Conservation (phyloP, 1,140 invertebrate species). For the Orchesella cincta region DNA sequence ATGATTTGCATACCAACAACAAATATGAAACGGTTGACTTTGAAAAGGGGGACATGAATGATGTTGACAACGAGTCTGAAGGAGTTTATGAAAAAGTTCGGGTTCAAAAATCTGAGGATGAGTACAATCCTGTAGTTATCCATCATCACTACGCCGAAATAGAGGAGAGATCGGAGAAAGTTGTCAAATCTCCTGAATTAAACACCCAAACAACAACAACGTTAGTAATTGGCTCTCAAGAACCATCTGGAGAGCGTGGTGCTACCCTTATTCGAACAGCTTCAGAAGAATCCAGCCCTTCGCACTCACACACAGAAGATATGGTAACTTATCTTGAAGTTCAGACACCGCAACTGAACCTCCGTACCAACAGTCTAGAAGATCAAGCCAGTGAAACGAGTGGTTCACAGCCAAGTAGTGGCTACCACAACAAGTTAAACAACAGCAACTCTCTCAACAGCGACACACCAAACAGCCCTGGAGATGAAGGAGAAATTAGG, state of each 20-base stretch:
- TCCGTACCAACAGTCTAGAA: conserved; percentile 41
- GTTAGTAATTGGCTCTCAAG: neutral
- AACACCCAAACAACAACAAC: neutral
- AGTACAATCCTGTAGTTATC: neutral
- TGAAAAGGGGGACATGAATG: neutral
- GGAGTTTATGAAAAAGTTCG: conserved; percentile 42
- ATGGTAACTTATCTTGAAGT: conserved; percentile 41
- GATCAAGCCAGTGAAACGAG: conserved; percentile 29
- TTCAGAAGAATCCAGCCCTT: conserved; percentile 40
- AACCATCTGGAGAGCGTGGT: neutral
- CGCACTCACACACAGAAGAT: conserved; percentile 44
- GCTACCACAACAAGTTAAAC: neutral
- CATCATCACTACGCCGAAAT: conserved; percentile 47
- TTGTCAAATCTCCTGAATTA: neutral
- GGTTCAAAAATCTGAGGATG: too few species aligned
- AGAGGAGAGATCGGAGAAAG: conserved; percentile 21
- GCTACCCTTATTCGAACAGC: neutral
- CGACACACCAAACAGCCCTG: neutral
- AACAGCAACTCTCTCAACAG: neutral
- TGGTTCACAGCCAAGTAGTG: neutral
- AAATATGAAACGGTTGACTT: conserved; percentile 15
- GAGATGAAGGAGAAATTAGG: conserved; percentile 45
- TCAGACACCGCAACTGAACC: conserved; percentile 21
- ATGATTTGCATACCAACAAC: neutral
- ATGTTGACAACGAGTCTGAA: neutral